phyloP scores from a whole-genome alignment of 2,888 invertebrate genomes.

The Pyrrhosoma nymphula region DNA sequence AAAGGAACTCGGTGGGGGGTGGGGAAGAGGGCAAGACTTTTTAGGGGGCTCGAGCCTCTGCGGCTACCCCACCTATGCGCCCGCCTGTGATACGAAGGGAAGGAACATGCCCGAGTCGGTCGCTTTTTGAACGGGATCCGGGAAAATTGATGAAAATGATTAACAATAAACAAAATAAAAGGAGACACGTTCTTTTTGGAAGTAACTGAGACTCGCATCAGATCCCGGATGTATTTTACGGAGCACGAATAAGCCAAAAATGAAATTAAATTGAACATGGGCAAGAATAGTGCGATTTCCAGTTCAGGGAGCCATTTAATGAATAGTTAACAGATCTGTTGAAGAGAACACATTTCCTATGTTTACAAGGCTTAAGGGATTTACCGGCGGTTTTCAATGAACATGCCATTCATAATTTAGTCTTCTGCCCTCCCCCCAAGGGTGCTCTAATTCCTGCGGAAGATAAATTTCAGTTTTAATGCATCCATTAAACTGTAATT shows the following conservation, averaged over 20 bases:
- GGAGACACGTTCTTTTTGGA: not conserved
- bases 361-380: not conserved
- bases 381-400: not conserved
- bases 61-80: no score
- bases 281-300: not conserved
- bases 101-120: not conserved
- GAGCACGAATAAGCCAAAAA: not conserved
- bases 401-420: not conserved
- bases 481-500: not conserved
- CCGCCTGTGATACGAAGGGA: no score
- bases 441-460: not conserved
- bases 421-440: not conserved
- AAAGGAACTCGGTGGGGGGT: no score
- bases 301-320: not conserved
- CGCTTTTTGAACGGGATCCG: not conserved
- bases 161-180: slow-evolving; percentile 18
- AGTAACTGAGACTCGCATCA: not conserved
- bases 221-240: not conserved
- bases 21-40: no score
- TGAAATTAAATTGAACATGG: not conserved
- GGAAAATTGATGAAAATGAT: not conserved
- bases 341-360: not conserved
- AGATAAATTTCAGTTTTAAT: not conserved
- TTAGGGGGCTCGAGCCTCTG: no score
- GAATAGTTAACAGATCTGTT: not conserved